Base-by-base conservation (phyloP, 2,797 vertebrate genomes). In the Phyllotis vaccarum region DNA sequence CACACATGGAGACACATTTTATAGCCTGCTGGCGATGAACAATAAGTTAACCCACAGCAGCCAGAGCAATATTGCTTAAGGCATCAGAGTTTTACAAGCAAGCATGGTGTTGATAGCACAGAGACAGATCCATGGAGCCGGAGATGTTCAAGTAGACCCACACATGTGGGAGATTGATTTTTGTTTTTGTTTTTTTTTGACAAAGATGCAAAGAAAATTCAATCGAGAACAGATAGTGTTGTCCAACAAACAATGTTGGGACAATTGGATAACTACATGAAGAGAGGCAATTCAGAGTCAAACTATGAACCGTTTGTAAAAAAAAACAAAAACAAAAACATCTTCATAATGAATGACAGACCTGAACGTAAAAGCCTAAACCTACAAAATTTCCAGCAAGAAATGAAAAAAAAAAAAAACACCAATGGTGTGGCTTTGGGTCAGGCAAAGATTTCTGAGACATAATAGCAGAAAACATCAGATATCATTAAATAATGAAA, bases 141-240 rank as follows among this genome's bases (percentile, higher is more conserved):
- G 62, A 66, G 52, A 49, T 8, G 2, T n/a, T 34, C n/a, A 75
- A 37, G 82, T 11, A 76, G 37, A 68, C 17, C 24, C 58, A 49
- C 34, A 12, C 2, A 8, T 7, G 14, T 49, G 68, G 49, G 31
- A 52, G 5, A 82, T 40, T 87, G 94, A 82, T 52, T 37, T 87
- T 81, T 62, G n/a, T n/a, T n/a, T n/a, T n/a, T n/a, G n/a, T n/a
- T 37, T 87, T 81, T 62, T 60, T 86, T 94, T 74, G 29, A 88
- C 68, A 76, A 68, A 58, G 31, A 62, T 82, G 40, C 58, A 60
- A 82, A 91, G 49, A 91, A 49, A 66, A 88, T 49, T 66, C 76
- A 46, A 37, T 75, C 37, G 31, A 75, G 43, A 64, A 86, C 58
- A n/a, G 34, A 90, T 1, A 52, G 54, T 72, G 19, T 54, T 49